These are phyloP conservation scores for Rhynchomys soricoides DNA, from an alignment of 2,113 vertebrate genomes.

Conservation along the genomic window DNA sequence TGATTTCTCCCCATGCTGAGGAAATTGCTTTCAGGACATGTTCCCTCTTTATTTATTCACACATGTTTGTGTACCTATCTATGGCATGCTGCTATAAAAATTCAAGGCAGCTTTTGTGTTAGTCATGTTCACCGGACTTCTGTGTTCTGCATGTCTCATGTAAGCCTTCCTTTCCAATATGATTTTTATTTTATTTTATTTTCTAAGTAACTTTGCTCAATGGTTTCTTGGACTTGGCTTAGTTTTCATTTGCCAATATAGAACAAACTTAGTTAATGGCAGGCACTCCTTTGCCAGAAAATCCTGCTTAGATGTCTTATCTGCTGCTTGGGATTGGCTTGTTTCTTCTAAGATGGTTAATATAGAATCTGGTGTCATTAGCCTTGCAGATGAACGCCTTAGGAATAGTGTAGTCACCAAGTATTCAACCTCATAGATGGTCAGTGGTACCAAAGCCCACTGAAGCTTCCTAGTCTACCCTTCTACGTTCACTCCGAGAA, in stretches of 20 bases:
- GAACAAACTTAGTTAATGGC: slow-evolving; percentile 10
- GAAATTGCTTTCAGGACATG: slow-evolving; percentile 56
- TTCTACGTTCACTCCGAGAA: background rate
- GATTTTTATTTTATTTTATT: slow-evolving; percentile 33
- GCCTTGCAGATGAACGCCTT: slow-evolving; percentile 27
- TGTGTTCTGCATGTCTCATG: background rate
- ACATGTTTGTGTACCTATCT: background rate
- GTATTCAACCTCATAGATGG: slow-evolving; percentile 18
- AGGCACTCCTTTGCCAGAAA: background rate
- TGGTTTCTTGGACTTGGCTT: slow-evolving; percentile 35
- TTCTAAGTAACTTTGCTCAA: slow-evolving; percentile 40
- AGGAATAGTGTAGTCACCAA: background rate
- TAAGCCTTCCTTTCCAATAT: slow-evolving; percentile 49
- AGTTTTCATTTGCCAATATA: slow-evolving; percentile 35
- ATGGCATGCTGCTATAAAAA: background rate
- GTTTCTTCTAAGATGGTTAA: slow-evolving; percentile 39
- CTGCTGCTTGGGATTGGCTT: slow-evolving; percentile 3
- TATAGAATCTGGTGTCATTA: slow-evolving; percentile 58
- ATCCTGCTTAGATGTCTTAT: background rate
- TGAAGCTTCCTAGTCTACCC: background rate
- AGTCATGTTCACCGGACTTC: slow-evolving; percentile 36
- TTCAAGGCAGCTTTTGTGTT: slow-evolving; percentile 59
- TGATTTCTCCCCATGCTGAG: background rate
- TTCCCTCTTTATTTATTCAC: background rate
- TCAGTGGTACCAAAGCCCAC: background rate